Conservation (phyloP, 2,113 vertebrate genomes). For the Gambusia holbrooki region DNA sequence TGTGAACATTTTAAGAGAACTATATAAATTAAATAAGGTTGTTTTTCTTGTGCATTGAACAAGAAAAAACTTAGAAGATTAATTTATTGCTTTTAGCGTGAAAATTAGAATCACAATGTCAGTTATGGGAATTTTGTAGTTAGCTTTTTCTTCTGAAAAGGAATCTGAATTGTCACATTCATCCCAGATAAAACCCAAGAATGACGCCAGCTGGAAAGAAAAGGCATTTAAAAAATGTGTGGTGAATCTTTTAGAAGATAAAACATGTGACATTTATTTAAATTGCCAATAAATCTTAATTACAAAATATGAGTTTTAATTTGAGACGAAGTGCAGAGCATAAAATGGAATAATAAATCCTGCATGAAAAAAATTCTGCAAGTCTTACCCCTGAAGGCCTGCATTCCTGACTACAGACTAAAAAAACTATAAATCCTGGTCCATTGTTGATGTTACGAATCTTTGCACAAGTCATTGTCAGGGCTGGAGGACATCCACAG, state of each 20-base stretch:
- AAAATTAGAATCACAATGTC: neutral
- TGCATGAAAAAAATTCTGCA: slow-evolving; percentile 5
- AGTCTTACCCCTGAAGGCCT: slow-evolving; percentile 5
- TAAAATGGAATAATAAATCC: neutral
- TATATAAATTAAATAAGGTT: no score
- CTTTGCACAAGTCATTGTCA: slow-evolving; percentile 35
- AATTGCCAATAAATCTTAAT: neutral
- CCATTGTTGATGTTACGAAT: slow-evolving; percentile 15
- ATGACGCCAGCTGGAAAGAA: neutral
- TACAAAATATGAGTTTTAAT: neutral
- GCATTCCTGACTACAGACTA: slow-evolving; percentile 13
- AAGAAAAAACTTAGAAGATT: neutral
- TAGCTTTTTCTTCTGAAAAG: neutral
- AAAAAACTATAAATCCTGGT: slow-evolving; percentile 16
- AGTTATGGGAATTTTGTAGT: neutral
- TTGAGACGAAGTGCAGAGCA: slow-evolving; percentile 7
- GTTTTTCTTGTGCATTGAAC: no score
- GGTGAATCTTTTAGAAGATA: neutral
- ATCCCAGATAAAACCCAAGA: neutral
- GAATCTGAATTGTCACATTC: neutral
- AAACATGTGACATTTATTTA: neutral
- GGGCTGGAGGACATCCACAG: neutral
- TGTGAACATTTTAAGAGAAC: no score
- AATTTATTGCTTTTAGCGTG: neutral
- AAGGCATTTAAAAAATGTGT: neutral